Evolutionary conservation across 2,113 vertebrate genomes (phyloP).

Genomic region (Muntiacus reevesi): DNA sequence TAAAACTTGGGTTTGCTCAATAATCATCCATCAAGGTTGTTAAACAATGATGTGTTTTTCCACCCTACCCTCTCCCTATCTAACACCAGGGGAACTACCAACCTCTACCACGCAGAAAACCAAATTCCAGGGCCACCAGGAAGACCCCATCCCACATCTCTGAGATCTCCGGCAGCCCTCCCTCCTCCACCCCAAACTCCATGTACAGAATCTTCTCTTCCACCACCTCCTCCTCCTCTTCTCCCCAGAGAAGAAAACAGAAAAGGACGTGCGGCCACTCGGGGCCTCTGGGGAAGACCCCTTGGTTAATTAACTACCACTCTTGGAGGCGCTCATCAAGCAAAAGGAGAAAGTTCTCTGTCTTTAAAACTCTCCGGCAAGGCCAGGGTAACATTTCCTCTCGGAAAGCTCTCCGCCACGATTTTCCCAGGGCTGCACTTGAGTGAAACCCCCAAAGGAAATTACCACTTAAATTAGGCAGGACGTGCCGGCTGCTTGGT

Average conservation of each 20-base stretch:
- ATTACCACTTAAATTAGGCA: constrained; percentile 70
- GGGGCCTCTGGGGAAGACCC: neutral
- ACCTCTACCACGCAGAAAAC: neutral
- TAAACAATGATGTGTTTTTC: neutral
- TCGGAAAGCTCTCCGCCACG: constrained; percentile 48
- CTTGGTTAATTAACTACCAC: neutral
- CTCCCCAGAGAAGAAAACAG: neutral
- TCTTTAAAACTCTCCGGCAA: constrained; percentile 37
- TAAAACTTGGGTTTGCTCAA: neutral
- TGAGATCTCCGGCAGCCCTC: neutral
- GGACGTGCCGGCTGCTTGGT: constrained; percentile 38
- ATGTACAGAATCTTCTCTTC: neutral
- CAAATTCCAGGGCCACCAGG: neutral
- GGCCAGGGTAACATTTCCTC: constrained; percentile 70
- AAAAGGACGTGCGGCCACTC: neutral
- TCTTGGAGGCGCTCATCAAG: neutral
- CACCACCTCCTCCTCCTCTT: neutral
- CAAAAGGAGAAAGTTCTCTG: constrained; percentile 36
- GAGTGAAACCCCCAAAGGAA: constrained; percentile 71
- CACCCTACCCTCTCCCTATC: neutral
- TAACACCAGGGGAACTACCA: neutral
- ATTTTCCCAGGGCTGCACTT: constrained; percentile 56
- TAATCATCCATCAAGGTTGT: neutral
- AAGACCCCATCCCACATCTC: neutral
- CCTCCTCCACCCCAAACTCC: neutral